Evolutionary conservation across 2,888 invertebrate species (phyloP), one percentile per base, ranked within the genome.

Genomic region (Pyrrhia umbra): DNA sequence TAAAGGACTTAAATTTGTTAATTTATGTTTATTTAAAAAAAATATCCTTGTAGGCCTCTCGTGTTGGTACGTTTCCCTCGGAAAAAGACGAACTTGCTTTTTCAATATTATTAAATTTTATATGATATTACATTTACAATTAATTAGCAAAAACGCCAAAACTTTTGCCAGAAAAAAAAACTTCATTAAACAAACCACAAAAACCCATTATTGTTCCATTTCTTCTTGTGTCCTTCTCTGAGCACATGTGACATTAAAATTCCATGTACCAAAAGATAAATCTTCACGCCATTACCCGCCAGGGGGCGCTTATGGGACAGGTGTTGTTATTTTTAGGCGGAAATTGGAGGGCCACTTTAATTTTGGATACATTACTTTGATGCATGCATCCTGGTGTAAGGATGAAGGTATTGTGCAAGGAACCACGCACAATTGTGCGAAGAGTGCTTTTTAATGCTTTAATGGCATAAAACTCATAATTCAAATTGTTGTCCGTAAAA

Each of bases 341-440:
- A 92, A 92, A 92, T 93, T 91, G 87, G 86, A 82, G 65, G 85
- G 82, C 81, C 86, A 86, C 88, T 90, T 90, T 90, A 87, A 90
- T 91, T 91, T 88, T 86, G 86, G 84, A 80, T 84, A 86, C 87
- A 87, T 90, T 89, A 89, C 85, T 83, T 81, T 87, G 85, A 88
- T 82, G 82, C 85, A 85, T 85, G 81, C 80, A 82, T 74, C 77
- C 79, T 77, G 79, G 49, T 69, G 77, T 62, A n/a, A 20, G 76
- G 75, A 76, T 52, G 75, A 66, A 18, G 43, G 50, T 76, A 68
- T 80, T 51, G 9, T 3, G 16, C 13, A 75, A 8, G 18, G 62
- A 57, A 58, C 59, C 73, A 75, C 3, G 23, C n/a, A 8, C 13
- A 1, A 30, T 13, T 30, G 30, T 2, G 13, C n/a, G 34, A 34